A percentile compares a stretch with the other conserved stretches of the same genome.
These are phyloP conservation scores for Teinopalpus imperialis DNA, from an alignment of 2,888 invertebrate genomes.

Conservation along the genomic window DNA sequence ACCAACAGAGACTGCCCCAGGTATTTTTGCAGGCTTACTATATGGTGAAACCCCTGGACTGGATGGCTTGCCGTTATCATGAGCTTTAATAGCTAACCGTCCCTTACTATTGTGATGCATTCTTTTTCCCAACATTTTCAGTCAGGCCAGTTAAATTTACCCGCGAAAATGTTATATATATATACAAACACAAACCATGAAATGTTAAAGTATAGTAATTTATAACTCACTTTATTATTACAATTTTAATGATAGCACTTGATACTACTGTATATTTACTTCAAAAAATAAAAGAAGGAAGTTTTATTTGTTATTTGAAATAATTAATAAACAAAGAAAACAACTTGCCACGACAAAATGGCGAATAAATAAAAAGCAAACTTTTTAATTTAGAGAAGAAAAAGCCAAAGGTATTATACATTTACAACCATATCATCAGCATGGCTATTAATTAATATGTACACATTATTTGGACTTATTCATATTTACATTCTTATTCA, in stretches of 20 bases:
- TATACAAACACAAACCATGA: slow-evolving; percentile 35
- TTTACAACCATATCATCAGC: not conserved
- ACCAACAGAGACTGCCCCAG: slow-evolving; percentile 61
- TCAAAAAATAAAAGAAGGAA: slow-evolving; percentile 2
- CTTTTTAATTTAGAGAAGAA: not conserved
- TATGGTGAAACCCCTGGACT: slow-evolving; percentile 76
- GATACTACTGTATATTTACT: not conserved
- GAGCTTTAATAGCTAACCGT: slow-evolving; percentile 73
- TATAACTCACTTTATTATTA: slow-evolving; percentile 14
- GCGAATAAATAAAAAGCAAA: slow-evolving; percentile 19
- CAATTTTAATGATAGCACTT: not conserved
- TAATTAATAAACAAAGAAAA: slow-evolving; percentile 13
- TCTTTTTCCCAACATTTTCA: slow-evolving; percentile 73
- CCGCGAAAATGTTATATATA: slow-evolving; percentile 54
- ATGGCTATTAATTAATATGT: too few relatives aligned
- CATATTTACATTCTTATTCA: too few relatives aligned
- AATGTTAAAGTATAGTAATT: slow-evolving; percentile 18
- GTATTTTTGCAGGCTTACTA: slow-evolving; percentile 72
- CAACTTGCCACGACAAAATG: slow-evolving; percentile 28
- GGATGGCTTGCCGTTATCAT: slow-evolving; percentile 74
- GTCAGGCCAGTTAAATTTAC: slow-evolving; percentile 52
- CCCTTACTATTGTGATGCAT: slow-evolving; percentile 78
- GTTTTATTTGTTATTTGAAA: slow-evolving; percentile 3
- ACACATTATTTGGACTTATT: too few relatives aligned
- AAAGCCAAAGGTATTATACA: not conserved